Evolutionary conservation across 2,113 vertebrate species (phyloP), one percentile per base, ranked within the genome.

Genomic region (Atlantisia rogersi): DNA sequence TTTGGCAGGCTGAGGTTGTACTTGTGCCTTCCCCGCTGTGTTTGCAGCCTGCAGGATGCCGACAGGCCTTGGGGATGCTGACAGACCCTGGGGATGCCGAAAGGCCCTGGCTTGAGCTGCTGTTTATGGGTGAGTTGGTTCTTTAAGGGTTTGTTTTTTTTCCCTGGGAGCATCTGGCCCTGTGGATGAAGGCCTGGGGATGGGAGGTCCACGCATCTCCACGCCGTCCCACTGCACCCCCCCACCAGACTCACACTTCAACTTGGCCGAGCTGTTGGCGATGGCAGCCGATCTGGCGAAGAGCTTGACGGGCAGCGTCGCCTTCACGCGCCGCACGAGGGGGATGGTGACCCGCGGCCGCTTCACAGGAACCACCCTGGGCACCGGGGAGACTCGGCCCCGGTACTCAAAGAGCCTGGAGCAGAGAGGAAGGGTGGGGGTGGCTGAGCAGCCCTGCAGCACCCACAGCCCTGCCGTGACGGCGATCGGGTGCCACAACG

Each of bases 341-440:
- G 99, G 99, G n/a, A 99, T 97, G 11, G 98, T 98, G 95, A 99
- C 98, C 37, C 99, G 98, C 1, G 98, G 98, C 67, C 99, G 98
- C 96, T 99, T 99, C 92, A 99, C 98, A 0, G 99, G 99, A 44
- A 99, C 98, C 60, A 98, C 98, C 50, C 98, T 98, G 55, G 99
- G 99, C 65, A 58, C 98, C 0, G 98, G 98, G 4, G 99, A 99
- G 48, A 99, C 98, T 52, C 98, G 97, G 77, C 99, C 98, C 50
- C 98, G 97, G 88, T 98, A 99, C 92, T 99, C 99, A 10, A 99
- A 99, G 91, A 99, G 98, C 98, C 99, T 99, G 85, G 15, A 44
- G 62, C 3, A 9, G 39, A 60, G 53, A 11, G 60, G 40, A 85
- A 68, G 84, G 5, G 50, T 14, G 15, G 56, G 35, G 55, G 76